Conservation (phyloP, 2,888 invertebrate genomes). For the Amblyteles armatorius region DNA sequence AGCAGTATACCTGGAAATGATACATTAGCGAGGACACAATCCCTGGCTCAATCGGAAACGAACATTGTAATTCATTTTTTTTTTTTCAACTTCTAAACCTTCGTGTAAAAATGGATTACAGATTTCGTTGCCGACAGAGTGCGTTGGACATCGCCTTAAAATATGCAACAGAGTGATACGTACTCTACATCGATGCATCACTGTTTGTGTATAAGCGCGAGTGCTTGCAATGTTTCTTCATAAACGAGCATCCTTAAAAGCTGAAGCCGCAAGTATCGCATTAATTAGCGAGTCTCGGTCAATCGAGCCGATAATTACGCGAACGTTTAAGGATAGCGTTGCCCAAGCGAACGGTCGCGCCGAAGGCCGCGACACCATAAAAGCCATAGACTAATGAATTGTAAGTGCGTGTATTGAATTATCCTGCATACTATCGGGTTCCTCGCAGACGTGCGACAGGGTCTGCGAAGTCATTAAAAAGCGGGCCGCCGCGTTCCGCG, state of each 20-base stretch:
- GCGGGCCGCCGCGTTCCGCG: slow-evolving; percentile 17
- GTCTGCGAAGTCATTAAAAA: slow-evolving; percentile 44
- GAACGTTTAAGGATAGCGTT: neutral
- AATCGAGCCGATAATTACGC: slow-evolving; percentile 17
- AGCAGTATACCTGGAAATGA: no score
- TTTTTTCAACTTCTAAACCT: no score
- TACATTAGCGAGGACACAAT: no score
- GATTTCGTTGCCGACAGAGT: no score
- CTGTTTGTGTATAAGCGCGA: neutral
- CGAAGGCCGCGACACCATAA: slow-evolving; percentile 21
- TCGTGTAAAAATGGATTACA: no score
- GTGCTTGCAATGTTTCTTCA: neutral
- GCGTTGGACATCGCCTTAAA: no score
- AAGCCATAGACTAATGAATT: slow-evolving; percentile 27
- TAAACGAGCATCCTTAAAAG: neutral
- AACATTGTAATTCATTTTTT: no score
- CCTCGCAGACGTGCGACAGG: neutral
- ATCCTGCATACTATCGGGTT: neutral
- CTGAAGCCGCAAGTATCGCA: neutral
- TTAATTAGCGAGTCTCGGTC: slow-evolving; percentile 12
- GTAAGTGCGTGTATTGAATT: slow-evolving; percentile 27
- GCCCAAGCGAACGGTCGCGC: slow-evolving; percentile 7
- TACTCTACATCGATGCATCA: neutral
- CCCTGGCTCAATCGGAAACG: no score
- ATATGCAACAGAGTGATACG: no score